Base-by-base conservation (phyloP, 1,140 invertebrate species). In the Anastatus disparis region DNA sequence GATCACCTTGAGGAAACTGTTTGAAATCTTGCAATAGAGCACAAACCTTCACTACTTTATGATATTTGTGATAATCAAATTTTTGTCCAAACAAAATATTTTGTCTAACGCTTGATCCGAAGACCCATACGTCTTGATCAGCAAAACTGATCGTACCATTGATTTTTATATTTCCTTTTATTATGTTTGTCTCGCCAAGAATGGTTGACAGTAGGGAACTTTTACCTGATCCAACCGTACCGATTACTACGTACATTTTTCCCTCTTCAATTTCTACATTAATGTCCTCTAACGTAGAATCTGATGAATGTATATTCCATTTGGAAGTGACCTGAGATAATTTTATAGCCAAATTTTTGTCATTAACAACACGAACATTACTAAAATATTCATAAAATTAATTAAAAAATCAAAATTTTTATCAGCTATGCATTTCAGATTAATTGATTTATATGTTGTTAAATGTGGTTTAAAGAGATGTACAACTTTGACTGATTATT, bases 51-150 rank as follows among this genome's bases (percentile, higher is more conserved):
- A 91, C 73, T 1, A 90, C 89, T 9, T 87, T 87, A 27, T 90
- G 86, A 74, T 91, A 91, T 12, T 87, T 81, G 48, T 89, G 89
- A 55, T 87, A 88, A 69, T 93, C 86, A 74, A 88, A 91, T 0
- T 82, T 65, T 50, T 88, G 79, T 0, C 93, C 94, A 78, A 95
- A 95, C 0, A 93, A 74, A 56, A 96, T 94, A 81, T 96, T 96
- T 70, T 95, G 90, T 38, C 90, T 77, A 0, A 91, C 83, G 0
- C 87, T 87, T 1, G 88, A 87, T 0, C 89, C 89, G 71, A 90
- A 90, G 0, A 91, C 87, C 93, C 93, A 95, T 1, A 93, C 87
- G 75, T 94, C 92, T 82, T 95, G 93, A 46, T 90, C 88, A 1
- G 91, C 90, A 76, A 94, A 95, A 9, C 92, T 90, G 1, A 94